Base-by-base conservation (phyloP, 2,113 vertebrate species). In the Heterochromis multidens region DNA sequence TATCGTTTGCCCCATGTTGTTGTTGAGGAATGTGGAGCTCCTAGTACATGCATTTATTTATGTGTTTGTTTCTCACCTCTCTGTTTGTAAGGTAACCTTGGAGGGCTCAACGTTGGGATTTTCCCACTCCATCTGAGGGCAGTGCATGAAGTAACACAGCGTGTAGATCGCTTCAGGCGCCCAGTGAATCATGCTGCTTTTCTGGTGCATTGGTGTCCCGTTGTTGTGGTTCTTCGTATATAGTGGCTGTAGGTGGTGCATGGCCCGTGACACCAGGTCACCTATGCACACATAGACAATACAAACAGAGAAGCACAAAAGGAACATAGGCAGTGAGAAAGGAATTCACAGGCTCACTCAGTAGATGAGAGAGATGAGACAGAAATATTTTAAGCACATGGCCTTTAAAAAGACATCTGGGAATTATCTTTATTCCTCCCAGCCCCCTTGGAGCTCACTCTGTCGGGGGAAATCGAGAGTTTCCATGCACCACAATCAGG, bases 61-160 rank as follows among this genome's bases (percentile, higher is more conserved):
- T 5, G 13, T 49, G 23, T 80, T 31, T 82, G 16, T 5, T 9
- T 79, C 94, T 94, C 82, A 95, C 99, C 99, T 98, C 95, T 99
- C 98, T 0, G 97, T 98, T 88, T 98, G 98, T 77, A 99, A 96
- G 0, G 96, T 98, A 87, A 99, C 97, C 94, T 98, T 99, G 4
- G 98, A 98, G 0, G 98, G 98, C 81, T 99, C 99, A 83, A 99
- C 96, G 0, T 99, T 99, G 54, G 98, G 98, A 91, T 99, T 99
- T 90, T 99, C 99, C 98, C 98, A 99, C 90, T 99, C 99, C 97
- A 99, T 98, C 87, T 99, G 98, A 0, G 98, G 98, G 84, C 98
- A 99, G 96, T 99, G 99, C 99, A 99, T 99, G 95, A 99, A 99
- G 93, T 99, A 99, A 94, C 98, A 99, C 25, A 99, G 97, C 0